Evolutionary conservation across 2,113 vertebrate genomes (phyloP).

Genomic region (Amphiprion ocellaris): DNA sequence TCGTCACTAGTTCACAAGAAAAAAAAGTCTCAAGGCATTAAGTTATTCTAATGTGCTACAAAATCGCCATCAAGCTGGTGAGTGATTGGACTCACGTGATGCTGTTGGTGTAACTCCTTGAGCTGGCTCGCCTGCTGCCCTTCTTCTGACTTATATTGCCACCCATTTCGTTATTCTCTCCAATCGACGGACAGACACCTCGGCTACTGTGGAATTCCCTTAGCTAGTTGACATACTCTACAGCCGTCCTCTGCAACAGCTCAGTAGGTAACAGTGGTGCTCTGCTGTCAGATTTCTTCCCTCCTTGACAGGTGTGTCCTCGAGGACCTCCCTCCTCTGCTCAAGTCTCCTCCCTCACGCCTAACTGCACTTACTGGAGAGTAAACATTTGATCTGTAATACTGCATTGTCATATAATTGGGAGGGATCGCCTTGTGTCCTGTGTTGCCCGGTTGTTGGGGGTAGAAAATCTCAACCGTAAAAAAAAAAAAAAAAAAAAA

Average conservation of each 20-base stretch:
- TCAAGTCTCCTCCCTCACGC: constrained; percentile 55
- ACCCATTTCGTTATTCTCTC: constrained; percentile 62
- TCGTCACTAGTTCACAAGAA: neutral
- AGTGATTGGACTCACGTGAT: constrained; percentile 65
- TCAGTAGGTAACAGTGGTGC: neutral
- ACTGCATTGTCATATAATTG: constrained; percentile 21
- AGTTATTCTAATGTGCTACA: neutral
- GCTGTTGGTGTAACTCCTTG: constrained; percentile 26
- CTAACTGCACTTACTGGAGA: neutral
- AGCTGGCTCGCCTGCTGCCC: constrained; percentile 32
- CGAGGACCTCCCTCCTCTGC: constrained; percentile 25
- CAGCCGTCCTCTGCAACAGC: neutral
- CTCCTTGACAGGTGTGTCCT: constrained; percentile 50
- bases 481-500: constrained; percentile 24
- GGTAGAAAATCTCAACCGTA: constrained; percentile 45
- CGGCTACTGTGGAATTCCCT: neutral
- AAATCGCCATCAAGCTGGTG: constrained; percentile 20
- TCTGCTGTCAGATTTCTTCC: constrained; percentile 28
- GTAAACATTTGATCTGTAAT: constrained; percentile 37
- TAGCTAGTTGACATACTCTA: constrained; percentile 3
- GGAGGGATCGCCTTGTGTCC: constrained; percentile 14
- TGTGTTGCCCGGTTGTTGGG: neutral
- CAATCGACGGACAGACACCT: neutral
- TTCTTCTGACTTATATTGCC: constrained; percentile 71
- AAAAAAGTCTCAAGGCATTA: neutral